Conservation (phyloP, 2,113 vertebrate genomes). For the Heliornis fulica region DNA sequence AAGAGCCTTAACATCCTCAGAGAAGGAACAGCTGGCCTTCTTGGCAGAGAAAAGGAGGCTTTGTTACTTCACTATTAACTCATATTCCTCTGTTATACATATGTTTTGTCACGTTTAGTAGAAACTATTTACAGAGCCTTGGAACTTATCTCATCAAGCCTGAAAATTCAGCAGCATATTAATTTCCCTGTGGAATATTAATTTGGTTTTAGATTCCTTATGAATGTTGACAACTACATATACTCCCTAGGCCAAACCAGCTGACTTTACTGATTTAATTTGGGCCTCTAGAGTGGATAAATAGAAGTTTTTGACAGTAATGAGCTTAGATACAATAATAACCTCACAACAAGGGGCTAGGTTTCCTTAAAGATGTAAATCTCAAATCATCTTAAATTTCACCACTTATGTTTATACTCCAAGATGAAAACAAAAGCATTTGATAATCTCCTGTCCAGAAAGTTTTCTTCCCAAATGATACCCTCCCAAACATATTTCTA, state of each 20-base stretch:
- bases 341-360: not conserved
- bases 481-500: not conserved
- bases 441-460: not conserved
- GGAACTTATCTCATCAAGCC: not conserved
- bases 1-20: not conserved
- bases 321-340: not conserved
- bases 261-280: constrained; percentile 56
- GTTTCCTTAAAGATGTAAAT: constrained; percentile 8
- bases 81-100: not conserved
- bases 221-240: constrained; percentile 23
- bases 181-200: constrained; percentile 24
- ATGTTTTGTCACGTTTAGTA: not conserved
- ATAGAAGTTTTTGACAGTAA: not conserved
- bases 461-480: not conserved
- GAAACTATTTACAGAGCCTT: not conserved
- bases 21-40: not conserved
- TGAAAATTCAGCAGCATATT: constrained; percentile 6
- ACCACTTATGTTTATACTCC: not conserved
- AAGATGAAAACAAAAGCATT: not conserved
- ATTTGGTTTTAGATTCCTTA: constrained; percentile 13
- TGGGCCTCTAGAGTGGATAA: constrained; percentile 2
- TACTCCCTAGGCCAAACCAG: constrained; percentile 6
- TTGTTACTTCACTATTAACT: not conserved
- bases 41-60: not conserved
- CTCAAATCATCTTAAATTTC: not conserved